These are phyloP conservation scores for Diloba caeruleocephala DNA, from an alignment of 2,888 invertebrate genomes.

Conservation along the genomic window DNA sequence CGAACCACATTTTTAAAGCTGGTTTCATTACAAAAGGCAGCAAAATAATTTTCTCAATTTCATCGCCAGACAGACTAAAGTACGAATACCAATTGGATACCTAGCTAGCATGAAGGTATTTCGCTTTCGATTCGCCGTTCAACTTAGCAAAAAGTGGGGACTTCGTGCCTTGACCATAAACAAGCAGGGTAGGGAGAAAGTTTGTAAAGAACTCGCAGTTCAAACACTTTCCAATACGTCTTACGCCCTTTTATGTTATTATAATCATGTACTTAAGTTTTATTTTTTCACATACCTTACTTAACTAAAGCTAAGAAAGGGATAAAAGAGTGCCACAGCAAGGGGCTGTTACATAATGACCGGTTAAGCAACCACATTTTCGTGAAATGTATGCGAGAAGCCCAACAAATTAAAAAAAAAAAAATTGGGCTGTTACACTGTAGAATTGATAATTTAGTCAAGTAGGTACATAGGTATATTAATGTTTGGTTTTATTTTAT, in stretches of 20 bases:
- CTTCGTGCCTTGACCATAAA: slow-evolving; percentile 59
- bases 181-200: slow-evolving; percentile 61
- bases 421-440: too few relatives aligned
- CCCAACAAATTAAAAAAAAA: too few relatives aligned
- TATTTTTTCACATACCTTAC: neutral
- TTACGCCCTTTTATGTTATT: slow-evolving; percentile 33
- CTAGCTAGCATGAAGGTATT: slow-evolving; percentile 49
- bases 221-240: slow-evolving; percentile 48
- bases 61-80: slow-evolving; percentile 21
- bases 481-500: too few relatives aligned
- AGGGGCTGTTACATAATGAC: too few relatives aligned
- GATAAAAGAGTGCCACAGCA: too few relatives aligned
- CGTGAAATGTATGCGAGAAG: too few relatives aligned
- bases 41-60: slow-evolving; percentile 40
- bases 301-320: neutral
- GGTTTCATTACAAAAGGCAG: slow-evolving; percentile 24
- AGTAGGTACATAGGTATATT: too few relatives aligned
- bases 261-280: neutral
- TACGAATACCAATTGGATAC: slow-evolving; percentile 40
- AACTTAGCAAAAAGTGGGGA: slow-evolving; percentile 59
- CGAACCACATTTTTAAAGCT: slow-evolving; percentile 17
- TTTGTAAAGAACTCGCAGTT: slow-evolving; percentile 40
- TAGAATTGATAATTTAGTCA: too few relatives aligned
- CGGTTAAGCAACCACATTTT: too few relatives aligned
- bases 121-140: slow-evolving; percentile 59